A percentile compares a stretch with the other conserved stretches of the same genome.
Conservation (phyloP, 1,140 invertebrate species). For the Ceratina japonica region DNA sequence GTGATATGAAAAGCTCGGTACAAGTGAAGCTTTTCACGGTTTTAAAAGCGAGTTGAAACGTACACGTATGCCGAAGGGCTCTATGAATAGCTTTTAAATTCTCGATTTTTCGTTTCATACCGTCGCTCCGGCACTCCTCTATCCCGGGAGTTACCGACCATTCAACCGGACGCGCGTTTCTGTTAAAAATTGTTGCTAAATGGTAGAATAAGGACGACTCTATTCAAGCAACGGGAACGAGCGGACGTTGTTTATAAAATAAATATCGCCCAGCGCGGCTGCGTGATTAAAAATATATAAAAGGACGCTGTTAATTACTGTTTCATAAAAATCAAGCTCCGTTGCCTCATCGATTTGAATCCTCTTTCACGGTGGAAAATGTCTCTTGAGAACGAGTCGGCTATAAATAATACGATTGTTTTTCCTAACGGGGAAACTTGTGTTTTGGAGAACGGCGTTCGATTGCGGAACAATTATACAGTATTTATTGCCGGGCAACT, state of each 20-base stretch:
- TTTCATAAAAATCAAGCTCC: too few relatives aligned
- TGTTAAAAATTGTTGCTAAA: not conserved
- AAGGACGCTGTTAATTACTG: too few relatives aligned
- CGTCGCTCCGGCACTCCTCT: not conserved
- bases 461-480: not conserved
- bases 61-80: not conserved
- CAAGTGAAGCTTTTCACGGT: constrained; percentile 18
- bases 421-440: not conserved
- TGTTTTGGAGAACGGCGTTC: not conserved
- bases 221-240: not conserved
- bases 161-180: not conserved
- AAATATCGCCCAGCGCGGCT: not conserved
- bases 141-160: not conserved
- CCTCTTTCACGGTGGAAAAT: too few relatives aligned
- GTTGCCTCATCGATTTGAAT: too few relatives aligned
- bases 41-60: constrained; percentile 1
- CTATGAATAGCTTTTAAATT: constrained; percentile 19
- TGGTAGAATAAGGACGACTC: not conserved
- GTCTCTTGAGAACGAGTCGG: too few relatives aligned
- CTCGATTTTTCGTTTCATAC: constrained; percentile 20
- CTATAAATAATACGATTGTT: not conserved
- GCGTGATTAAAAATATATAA: not conserved
- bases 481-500: not conserved
- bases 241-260: not conserved
- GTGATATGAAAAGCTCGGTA: constrained; percentile 27